Percentiles rank a stretch among this genome's conserved stretches.
phyloP scores from a whole-genome alignment of 2,888 invertebrate genomes.

The Tricholauxania praeusta region DNA sequence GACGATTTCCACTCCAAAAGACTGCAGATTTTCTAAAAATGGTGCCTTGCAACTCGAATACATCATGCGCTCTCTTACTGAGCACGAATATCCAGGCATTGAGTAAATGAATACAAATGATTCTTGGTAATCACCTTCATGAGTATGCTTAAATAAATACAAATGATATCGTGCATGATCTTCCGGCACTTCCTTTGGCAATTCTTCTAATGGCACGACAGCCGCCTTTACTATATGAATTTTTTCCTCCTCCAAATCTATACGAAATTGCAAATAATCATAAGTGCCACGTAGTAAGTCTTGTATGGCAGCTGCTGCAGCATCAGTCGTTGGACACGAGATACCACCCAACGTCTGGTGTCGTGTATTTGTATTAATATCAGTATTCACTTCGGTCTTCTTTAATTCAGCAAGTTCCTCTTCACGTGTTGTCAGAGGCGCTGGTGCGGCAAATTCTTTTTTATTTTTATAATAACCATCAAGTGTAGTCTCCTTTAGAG shows the following conservation, averaged over 20 bases:
- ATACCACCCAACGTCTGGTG: conserved; percentile 93
- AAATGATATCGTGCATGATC: conserved; percentile 88
- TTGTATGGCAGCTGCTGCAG: conserved; percentile 80
- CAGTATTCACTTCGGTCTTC: conserved; percentile 78
- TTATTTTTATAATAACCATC: conserved; percentile 86
- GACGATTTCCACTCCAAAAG: conserved; percentile 80
- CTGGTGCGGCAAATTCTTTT: conserved; percentile 83
- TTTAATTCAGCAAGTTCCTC: conserved; percentile 86
- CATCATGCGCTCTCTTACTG: conserved; percentile 98
- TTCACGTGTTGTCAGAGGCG: conserved; percentile 89
- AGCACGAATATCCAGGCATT: conserved; percentile 96
- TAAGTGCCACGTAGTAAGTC: conserved; percentile 80
- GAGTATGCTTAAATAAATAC: conserved; percentile 86
- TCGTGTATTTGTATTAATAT: conserved; percentile 83
- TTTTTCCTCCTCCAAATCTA: conserved; percentile 76
- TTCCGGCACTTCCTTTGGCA: conserved; percentile 84
- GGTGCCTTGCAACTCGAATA: conserved; percentile 98
- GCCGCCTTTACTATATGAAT: conserved; percentile 85
- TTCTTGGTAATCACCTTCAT: conserved; percentile 91
- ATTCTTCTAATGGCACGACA: conserved; percentile 73
- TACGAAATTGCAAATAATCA: conserved; percentile 84
- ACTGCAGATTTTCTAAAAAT: conserved; percentile 84
- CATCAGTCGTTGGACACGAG: conserved; percentile 87
- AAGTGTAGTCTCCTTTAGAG: conserved; percentile 83
- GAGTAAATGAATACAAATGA: conserved; percentile 96